Evolutionary conservation across 2,113 vertebrate genomes (phyloP).

Genomic region (Colinus virginianus): DNA sequence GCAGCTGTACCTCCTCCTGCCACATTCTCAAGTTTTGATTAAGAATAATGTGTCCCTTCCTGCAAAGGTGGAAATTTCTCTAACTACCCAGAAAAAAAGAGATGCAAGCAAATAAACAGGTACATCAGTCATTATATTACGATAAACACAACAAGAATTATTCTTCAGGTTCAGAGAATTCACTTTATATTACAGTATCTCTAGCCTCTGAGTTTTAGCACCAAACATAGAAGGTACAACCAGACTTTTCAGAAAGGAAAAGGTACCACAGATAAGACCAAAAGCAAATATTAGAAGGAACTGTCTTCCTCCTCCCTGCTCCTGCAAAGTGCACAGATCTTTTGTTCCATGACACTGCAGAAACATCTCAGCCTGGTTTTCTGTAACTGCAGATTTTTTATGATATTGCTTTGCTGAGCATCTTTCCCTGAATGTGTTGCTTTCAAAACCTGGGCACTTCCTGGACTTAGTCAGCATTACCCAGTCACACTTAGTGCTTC

Average conservation of each 20-base stretch:
- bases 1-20: constrained; percentile 78
- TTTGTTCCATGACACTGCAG: background rate
- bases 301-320: background rate
- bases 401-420: background rate
- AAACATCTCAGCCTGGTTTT: background rate
- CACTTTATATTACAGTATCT: background rate
- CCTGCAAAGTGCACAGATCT: background rate
- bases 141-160: background rate
- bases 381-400: background rate
- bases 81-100: constrained; percentile 25
- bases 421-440: background rate
- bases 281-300: background rate
- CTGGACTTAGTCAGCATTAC: background rate
- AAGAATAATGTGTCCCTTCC: constrained; percentile 72
- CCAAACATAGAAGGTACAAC: background rate
- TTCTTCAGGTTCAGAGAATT: background rate
- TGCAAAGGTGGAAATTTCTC: constrained; percentile 62
- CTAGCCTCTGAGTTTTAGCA: background rate
- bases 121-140: background rate
- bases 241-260: background rate
- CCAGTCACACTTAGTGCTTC: background rate
- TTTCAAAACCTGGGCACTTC: background rate
- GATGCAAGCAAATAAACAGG: background rate
- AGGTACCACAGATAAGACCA: background rate
- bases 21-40: constrained; percentile 66